Evolutionary conservation across 2,113 vertebrate genomes (phyloP), one percentile per base, ranked within the genome.

Genomic region (Regulus satrapa): DNA sequence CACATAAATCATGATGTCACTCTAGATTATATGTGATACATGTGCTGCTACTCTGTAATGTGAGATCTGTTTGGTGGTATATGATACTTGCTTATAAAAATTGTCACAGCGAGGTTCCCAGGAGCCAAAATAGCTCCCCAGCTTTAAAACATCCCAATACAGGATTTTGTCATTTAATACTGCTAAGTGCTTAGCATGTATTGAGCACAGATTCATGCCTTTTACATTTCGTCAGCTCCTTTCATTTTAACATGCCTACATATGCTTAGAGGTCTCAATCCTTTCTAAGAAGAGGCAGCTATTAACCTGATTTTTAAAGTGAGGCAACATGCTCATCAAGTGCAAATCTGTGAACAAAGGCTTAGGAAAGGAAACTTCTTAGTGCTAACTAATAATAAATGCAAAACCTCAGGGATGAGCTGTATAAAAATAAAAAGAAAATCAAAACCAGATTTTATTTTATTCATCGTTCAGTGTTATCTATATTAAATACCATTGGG

Each of bases 351-450:
- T 56, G 52, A 95, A 85, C 45, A 93, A 90, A 96, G 54, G 24
- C 63, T 61, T 72, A 88, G 18, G 72, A 91, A 91, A 89, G 13
- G 46, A 68, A 93, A 94, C 18, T 67, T 94, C 73, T 79, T 26
- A 6, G 24, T 67, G 36, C 34, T 43, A 95, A 55, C 61, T 40
- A 94, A 61, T 29, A 89, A 67, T 61, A 88, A 56, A 93, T 48
- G 68, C 62, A 82, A 86, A 96, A 79, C 56, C 40, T 95, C 64
- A 4, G n/a, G 77, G 43, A 43, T 85, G 77, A 77, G 2, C 55
- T 16, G 9, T 41, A 56, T 61, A 43, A 92, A 88, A 88, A 45
- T 34, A 77, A 87, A 90, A 93, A 56, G 61, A 28, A 90, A 96
- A 93, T 94, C 5, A 86, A 92, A 88, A 18, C 9, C 66, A 89